phyloP scores from a whole-genome alignment of 2,888 invertebrate genomes.

The Macrophya annulata region DNA sequence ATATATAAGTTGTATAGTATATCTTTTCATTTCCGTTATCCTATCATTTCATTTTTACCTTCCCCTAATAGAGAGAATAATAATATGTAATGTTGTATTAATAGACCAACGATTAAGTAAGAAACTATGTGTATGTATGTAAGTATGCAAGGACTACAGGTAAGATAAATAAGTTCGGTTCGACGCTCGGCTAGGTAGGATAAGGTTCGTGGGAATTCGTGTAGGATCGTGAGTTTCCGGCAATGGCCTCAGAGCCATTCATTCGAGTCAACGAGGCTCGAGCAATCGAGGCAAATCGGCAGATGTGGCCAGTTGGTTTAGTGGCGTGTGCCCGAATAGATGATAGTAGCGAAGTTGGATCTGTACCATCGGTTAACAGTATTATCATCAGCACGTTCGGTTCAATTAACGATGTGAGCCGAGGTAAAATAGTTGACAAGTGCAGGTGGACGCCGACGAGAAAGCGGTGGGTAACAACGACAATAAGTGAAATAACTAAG shows the following conservation, averaged over 20 bases:
- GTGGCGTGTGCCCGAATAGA: slow-evolving; percentile 65
- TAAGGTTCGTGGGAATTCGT: slow-evolving; percentile 66
- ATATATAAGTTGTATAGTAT: too few species aligned
- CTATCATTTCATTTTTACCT: not conserved
- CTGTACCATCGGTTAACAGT: slow-evolving; percentile 18
- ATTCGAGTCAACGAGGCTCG: slow-evolving; percentile 65
- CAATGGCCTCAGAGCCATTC: slow-evolving; percentile 67
- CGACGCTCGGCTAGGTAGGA: slow-evolving; percentile 12
- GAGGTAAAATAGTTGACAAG: slow-evolving; percentile 4
- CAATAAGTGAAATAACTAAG: slow-evolving; percentile 49
- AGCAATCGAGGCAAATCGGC: slow-evolving; percentile 60
- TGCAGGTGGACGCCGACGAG: not conserved
- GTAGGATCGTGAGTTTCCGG: slow-evolving; percentile 66
- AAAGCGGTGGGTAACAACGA: not conserved
- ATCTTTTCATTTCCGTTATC: not conserved
- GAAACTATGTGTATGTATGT: not conserved
- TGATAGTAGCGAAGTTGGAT: slow-evolving; percentile 56
- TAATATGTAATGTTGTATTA: not conserved
- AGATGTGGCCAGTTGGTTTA: slow-evolving; percentile 70
- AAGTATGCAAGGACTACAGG: not conserved
- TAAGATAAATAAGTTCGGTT: slow-evolving; percentile 7
- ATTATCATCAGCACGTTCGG: slow-evolving; percentile 7
- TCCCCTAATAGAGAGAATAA: not conserved
- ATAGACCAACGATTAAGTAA: not conserved
- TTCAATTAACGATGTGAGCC: slow-evolving; percentile 36